Evolutionary conservation across 2,113 vertebrate species (phyloP).

Genomic region (Toxotes chatareus): DNA sequence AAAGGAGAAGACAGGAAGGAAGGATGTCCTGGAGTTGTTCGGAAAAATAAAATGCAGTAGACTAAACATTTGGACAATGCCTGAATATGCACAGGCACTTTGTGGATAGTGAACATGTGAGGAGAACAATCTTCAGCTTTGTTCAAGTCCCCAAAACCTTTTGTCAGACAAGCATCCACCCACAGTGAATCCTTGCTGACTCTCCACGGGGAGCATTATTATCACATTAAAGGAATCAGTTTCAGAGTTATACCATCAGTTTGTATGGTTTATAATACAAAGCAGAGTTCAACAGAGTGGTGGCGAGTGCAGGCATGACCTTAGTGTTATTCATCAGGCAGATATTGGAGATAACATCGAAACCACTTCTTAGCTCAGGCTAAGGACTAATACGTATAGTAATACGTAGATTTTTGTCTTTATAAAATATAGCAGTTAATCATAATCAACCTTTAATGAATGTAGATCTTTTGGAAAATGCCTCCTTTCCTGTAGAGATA

Average conservation of each 20-base stretch:
- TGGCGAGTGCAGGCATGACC: background rate
- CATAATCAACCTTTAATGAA: no score
- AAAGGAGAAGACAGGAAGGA: constrained; percentile 35
- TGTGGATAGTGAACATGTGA: background rate
- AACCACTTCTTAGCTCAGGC: no score
- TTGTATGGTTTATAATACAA: background rate
- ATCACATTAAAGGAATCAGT: background rate
- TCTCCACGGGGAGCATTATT: background rate
- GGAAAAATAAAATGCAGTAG: constrained; percentile 52
- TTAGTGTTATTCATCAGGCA: background rate
- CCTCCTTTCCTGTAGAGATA: no score
- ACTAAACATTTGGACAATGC: constrained; percentile 74
- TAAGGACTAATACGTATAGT: no score
- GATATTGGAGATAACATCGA: background rate
- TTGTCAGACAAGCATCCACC: background rate
- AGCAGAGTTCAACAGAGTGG: background rate
- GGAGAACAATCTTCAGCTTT: background rate
- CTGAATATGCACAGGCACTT: constrained; percentile 6
- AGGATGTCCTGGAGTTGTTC: constrained; percentile 10
- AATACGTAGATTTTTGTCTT: no score
- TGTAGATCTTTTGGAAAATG: no score
- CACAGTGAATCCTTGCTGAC: background rate
- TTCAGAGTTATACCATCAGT: background rate
- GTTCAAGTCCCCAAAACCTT: background rate
- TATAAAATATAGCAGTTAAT: no score